Evolutionary conservation across 1,140 invertebrate species (phyloP).

Genomic region (Wasmannia auropunctata): DNA sequence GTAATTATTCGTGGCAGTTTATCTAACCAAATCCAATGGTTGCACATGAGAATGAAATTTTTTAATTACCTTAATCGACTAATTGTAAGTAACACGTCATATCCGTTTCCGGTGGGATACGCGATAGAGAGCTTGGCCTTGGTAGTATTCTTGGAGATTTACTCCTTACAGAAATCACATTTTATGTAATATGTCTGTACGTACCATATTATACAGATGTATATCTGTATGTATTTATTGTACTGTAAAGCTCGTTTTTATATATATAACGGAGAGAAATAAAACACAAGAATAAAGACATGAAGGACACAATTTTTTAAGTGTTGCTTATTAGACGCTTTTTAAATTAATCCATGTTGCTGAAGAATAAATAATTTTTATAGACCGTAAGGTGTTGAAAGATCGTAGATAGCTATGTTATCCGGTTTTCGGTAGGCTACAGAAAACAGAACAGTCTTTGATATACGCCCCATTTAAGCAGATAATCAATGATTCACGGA

Average conservation of each 20-base stretch:
- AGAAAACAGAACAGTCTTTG: not conserved
- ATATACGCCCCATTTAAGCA: constrained; percentile 22
- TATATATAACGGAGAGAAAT: not conserved
- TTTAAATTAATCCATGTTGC: not conserved
- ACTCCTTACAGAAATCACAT: not conserved
- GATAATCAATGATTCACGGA: constrained; percentile 58
- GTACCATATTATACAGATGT: not conserved
- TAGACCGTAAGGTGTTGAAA: not conserved
- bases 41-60: not conserved
- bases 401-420: constrained; percentile 19
- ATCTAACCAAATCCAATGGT: not conserved
- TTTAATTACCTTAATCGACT: constrained; percentile 50
- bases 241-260: not conserved
- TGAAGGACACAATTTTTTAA: not conserved
- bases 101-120: constrained; percentile 57
- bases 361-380: not conserved
- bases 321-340: not conserved
- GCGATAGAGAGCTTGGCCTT: not conserved
- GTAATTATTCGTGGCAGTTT: not conserved
- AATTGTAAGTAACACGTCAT: constrained; percentile 60
- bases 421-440: constrained; percentile 56
- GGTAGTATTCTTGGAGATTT: not conserved
- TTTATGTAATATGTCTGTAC: not conserved
- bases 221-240: not conserved
- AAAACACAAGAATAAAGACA: not conserved